Percentiles rank a stretch among this genome's conserved stretches.
These are phyloP conservation scores for Patiria miniata DNA, from an alignment of 35 echinoderm and acorn worm species.

Conservation along the genomic window DNA sequence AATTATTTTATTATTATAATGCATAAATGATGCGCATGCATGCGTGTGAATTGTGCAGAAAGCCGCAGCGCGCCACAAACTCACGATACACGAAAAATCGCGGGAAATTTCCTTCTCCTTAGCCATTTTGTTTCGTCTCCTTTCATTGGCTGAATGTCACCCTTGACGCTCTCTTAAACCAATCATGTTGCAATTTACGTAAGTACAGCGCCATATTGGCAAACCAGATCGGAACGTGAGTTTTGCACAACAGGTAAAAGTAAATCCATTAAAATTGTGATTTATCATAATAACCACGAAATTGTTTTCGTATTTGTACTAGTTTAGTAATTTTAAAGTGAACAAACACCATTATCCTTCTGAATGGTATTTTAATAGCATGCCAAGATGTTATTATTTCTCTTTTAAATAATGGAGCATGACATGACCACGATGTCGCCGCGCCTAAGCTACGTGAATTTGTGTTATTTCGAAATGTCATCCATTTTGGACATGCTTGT, in stretches of 20 bases:
- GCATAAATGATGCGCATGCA: no score
- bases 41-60: no score
- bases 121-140: not conserved
- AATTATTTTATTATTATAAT: no score
- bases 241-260: conserved; percentile 28
- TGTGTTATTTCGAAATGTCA: no score
- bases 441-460: no score
- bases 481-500: no score
- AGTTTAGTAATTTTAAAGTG: not conserved
- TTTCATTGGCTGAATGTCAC: not conserved
- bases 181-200: not conserved
- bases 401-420: not conserved
- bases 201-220: conserved; percentile 2
- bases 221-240: not conserved
- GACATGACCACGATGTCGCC: no score
- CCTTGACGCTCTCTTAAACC: not conserved
- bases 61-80: no score
- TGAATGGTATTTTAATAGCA: not conserved
- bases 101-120: not conserved
- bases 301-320: not conserved
- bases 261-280: not conserved
- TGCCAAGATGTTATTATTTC: not conserved
- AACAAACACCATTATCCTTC: not conserved
- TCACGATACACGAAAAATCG: not conserved
- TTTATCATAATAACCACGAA: not conserved